Base-by-base conservation (phyloP, 1,140 invertebrate species). In the Magallana gigas region DNA sequence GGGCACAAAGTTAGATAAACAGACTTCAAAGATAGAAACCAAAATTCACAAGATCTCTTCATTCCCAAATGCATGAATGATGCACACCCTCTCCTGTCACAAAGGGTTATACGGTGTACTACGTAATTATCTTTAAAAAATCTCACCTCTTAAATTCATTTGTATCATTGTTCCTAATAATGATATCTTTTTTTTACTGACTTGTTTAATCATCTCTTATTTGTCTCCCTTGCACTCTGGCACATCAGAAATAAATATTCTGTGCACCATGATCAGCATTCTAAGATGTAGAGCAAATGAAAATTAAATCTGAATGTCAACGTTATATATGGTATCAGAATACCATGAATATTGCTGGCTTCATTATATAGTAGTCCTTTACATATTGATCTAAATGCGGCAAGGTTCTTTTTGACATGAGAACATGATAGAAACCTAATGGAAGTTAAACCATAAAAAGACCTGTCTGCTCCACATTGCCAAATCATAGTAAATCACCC, bases 401-500 rank as follows among this genome's bases (percentile, higher is more conserved):
- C 68, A 76, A 36, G 68, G 68, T 76, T 76, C 68, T 76, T 76
- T 76, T 12, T 76, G 68, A 76, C 68, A 76, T 76, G 23, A 36
- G 68, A 76, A 76, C 68, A 76, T 76, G 68, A 76, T 29, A 29
- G 68, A 36, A 76, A 76, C 23, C 68, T 76, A 76, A 76, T 76
- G 68, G 68, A 76, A 76, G 36, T 23, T 12, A 29, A 76, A 76
- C 68, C 68, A 76, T 76, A 76, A 76, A 76, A 76, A 76, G 68
- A 76, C 18, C 68, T 76, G 68, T 76, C 68, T 76, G 68, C 68
- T 76, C 23, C 18, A 36, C 68, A 76, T 36, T 29, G 60, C 60
- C 60, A 62, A 62, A 62, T n/a, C n/a, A 11, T 76, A 76, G 68
- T 76, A 36, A 76, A 76, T 76, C 23, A 29, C 23, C 68, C 68